Conservation (phyloP, 2,113 vertebrate species). For the Barbus barbus region DNA sequence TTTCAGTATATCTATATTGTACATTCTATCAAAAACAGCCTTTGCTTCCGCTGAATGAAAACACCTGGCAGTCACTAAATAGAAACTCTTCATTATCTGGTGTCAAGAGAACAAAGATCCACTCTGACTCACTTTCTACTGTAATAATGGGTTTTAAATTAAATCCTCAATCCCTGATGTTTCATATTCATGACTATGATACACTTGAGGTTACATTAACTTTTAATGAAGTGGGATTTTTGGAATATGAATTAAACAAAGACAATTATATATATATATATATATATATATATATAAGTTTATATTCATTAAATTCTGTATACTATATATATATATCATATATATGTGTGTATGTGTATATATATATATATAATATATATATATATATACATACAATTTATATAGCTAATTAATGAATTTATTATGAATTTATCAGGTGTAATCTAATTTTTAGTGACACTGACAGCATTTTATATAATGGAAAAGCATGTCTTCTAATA, state of each 20-base stretch:
- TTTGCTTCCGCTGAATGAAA: neutral
- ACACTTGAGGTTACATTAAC: neutral
- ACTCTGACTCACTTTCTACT: neutral
- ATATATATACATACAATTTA: neutral
- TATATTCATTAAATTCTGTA: too few species aligned
- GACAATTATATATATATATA: too few species aligned
- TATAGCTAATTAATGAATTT: too few species aligned
- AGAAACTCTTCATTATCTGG: neutral
- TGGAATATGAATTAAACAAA: neutral
- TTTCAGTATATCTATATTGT: neutral
- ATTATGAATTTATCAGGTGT: too few species aligned
- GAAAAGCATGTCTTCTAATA: neutral
- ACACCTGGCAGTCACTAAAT: constrained; percentile 9
- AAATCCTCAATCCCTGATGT: neutral
- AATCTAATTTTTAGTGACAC: neutral
- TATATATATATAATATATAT: neutral
- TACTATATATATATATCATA: neutral
- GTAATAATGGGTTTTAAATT: constrained; percentile 30
- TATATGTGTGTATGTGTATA: neutral
- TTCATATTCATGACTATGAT: neutral
- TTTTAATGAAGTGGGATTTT: neutral
- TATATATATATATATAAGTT: neutral
- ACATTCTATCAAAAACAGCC: neutral
- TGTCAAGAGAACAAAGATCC: constrained; percentile 1
- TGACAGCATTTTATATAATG: neutral